Evolutionary conservation across 2,113 vertebrate species (phyloP).

Genomic region (Plestiodon gilberti): DNA sequence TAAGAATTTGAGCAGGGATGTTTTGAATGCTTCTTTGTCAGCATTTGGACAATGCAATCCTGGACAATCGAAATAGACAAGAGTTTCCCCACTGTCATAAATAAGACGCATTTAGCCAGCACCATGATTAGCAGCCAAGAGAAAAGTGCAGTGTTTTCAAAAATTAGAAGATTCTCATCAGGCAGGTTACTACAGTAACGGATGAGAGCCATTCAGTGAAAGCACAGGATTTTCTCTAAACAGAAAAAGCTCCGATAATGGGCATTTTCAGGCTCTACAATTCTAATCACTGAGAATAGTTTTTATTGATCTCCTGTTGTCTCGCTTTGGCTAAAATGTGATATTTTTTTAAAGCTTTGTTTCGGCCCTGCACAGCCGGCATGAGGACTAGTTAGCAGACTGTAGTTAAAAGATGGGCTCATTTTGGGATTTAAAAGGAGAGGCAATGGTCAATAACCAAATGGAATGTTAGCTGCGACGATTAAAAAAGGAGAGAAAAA

Average conservation of each 20-base stretch:
- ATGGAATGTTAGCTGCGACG: background rate
- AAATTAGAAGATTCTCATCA: background rate
- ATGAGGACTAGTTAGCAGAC: background rate
- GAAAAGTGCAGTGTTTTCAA: background rate
- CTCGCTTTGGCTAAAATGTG: background rate
- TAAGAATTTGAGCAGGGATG: background rate
- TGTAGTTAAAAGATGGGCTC: background rate
- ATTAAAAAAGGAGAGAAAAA: background rate
- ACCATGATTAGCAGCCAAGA: background rate
- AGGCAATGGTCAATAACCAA: background rate
- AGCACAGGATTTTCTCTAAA: background rate
- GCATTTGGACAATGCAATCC: background rate
- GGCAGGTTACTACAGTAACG: background rate
- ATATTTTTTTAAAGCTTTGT: background rate
- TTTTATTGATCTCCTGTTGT: conserved; percentile 4
- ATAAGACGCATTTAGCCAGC: background rate
- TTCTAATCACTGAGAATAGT: conserved; percentile 7
- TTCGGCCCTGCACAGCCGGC: background rate
- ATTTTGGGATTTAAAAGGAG: background rate
- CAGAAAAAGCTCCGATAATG: background rate
- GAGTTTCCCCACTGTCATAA: background rate
- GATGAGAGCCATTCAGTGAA: background rate
- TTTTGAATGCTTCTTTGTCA: background rate
- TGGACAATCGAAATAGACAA: background rate
- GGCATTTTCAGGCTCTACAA: background rate